Conservation (phyloP, 1,140 invertebrate genomes). For the Temnothorax longispinosus region DNA sequence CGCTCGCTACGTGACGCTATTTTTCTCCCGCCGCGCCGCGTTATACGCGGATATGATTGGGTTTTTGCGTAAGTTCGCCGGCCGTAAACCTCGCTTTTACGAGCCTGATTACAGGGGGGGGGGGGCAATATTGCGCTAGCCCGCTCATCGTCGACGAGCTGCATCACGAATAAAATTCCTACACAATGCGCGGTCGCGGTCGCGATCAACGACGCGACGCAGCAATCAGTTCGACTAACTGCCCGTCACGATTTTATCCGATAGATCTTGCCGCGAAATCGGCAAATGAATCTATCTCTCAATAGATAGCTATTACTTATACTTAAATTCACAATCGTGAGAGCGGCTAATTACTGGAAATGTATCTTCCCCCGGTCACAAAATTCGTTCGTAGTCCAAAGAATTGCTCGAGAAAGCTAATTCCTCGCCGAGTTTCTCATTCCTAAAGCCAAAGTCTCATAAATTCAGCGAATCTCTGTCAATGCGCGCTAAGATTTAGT, state of each 20-base stretch:
- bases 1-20: background rate
- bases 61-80: constrained; percentile 60
- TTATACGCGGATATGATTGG: constrained; percentile 50
- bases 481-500: constrained; percentile 31
- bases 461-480: constrained; percentile 34
- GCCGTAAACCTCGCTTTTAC: constrained; percentile 64
- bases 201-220: background rate
- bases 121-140: background rate
- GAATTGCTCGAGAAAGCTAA: constrained; percentile 33
- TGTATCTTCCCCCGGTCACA: constrained; percentile 18
- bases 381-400: constrained; percentile 36
- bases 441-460: constrained; percentile 31
- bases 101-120: constrained; percentile 33
- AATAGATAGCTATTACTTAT: too few species aligned
- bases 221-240: too few species aligned
- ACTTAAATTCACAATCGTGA: background rate
- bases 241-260: background rate
- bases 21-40: background rate
- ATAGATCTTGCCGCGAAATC: background rate
- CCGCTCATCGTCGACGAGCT: background rate
- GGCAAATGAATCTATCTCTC: background rate
- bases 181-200: background rate
- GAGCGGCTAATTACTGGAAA: constrained; percentile 18
- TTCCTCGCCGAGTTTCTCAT: constrained; percentile 25
- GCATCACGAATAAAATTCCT: background rate